Evolutionary conservation across 1,140 invertebrate species (phyloP).

Genomic region (Drosophila jambulina): DNA sequence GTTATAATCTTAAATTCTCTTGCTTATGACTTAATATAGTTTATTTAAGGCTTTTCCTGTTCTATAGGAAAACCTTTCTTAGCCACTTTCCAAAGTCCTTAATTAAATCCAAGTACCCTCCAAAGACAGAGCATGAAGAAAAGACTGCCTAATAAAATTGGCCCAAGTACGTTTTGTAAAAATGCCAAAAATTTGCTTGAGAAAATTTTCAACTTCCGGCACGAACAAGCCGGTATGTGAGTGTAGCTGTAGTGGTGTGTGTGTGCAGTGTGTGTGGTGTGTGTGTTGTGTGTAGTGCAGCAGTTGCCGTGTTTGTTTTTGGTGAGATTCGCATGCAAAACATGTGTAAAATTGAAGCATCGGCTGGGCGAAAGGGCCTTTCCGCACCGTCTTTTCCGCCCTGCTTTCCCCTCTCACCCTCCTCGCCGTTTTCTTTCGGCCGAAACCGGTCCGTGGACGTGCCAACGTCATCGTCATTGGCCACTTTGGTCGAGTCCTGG

Average conservation of each 20-base stretch:
- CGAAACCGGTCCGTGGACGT: slow-evolving; percentile 36
- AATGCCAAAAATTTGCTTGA: slow-evolving; percentile 77
- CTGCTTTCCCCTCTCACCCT: neutral
- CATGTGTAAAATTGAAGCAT: slow-evolving; percentile 76
- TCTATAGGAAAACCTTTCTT: neutral
- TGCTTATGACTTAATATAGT: too few species aligned
- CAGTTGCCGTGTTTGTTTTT: slow-evolving; percentile 51
- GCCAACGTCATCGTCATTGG: slow-evolving; percentile 51
- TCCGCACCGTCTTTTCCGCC: neutral
- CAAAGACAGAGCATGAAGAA: neutral
- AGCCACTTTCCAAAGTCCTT: neutral
- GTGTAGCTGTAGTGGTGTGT: neutral
- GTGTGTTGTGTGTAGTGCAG: slow-evolving; percentile 19
- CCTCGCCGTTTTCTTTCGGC: neutral
- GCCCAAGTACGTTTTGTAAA: slow-evolving; percentile 75
- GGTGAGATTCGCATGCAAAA: slow-evolving; percentile 74
- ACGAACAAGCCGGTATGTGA: slow-evolving; percentile 42
- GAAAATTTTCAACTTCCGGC: slow-evolving; percentile 72
- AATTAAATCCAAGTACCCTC: neutral
- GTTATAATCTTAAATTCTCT: too few species aligned
- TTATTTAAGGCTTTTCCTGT: too few species aligned
- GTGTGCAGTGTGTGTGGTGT: slow-evolving; percentile 8
- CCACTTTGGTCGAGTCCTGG: slow-evolving; percentile 29
- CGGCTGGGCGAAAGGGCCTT: slow-evolving; percentile 38
- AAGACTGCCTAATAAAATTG: slow-evolving; percentile 65